Base-by-base conservation (phyloP, 2,797 vertebrate genomes). In the Arrhamphus sclerolepis region DNA sequence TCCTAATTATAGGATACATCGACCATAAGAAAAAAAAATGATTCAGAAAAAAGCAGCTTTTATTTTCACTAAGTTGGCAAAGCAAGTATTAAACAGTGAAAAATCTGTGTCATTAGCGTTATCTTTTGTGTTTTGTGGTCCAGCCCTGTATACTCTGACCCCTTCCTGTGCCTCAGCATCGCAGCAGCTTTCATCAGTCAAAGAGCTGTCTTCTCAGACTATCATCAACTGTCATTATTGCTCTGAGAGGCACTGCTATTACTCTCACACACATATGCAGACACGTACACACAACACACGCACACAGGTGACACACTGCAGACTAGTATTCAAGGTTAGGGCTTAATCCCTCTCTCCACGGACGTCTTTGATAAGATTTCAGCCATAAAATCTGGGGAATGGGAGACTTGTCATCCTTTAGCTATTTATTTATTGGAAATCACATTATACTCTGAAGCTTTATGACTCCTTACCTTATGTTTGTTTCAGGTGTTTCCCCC, bases 191-290 rank as follows among this genome's bases (percentile, higher is more conserved):
- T 89, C 82, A 87, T 89, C 87, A 38, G 34, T 38, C 70, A 78
- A 39, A 60, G 70, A 73, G 70, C 70, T 74, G 73, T 72, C 73
- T 66, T 74, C 72, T 82, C 70, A 62, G 77, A 77, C 82, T 84
- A 85, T 87, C 87, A 87, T 83, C 87, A 78, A 79, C 81, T 87
- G 79, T 82, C 87, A 84, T 87, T 81, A 86, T 72, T 62, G 75
- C 64, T 71, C 42, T 63, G 70, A 82, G 77, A 79, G 77, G 64
- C 70, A 82, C 80, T 81, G 79, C 73, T 81, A 77, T 72, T 59
- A 57, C 52, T 82, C 80, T 64, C 64, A 38, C 75, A 77, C 53
- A 68, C 66, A 58, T 52, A 82, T 78, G 61, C 62, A 34, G 71
- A 76, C 51, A 58, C 54, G 80, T 79, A 63, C 64, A 34, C 73